phyloP scores from a whole-genome alignment of 2,113 vertebrate species.

The Hyperoodon ampullatus region DNA sequence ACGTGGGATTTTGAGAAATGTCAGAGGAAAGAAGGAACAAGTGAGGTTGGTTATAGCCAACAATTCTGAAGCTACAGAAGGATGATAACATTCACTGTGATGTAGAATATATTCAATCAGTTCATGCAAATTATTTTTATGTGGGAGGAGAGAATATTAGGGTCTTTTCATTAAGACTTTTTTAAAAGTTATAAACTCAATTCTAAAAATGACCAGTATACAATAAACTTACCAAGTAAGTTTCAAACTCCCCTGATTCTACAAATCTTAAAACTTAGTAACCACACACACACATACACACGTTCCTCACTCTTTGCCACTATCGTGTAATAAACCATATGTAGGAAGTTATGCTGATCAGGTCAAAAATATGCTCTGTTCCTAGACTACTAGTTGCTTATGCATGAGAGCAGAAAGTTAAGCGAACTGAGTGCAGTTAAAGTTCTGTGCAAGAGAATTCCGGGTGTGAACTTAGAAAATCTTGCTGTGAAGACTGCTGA shows the following conservation, averaged over 20 bases:
- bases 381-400: neutral
- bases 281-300: neutral
- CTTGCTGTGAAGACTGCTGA: neutral
- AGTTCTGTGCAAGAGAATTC: neutral
- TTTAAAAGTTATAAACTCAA: neutral
- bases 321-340: neutral
- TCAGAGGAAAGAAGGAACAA: neutral
- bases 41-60: neutral
- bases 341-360: neutral
- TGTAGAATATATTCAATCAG: neutral
- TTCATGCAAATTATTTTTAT: slow-evolving; percentile 33
- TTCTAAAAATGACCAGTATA: slow-evolving; percentile 1
- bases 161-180: slow-evolving; percentile 7
- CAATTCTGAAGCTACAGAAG: neutral
- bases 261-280: slow-evolving; percentile 36
- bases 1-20: neutral
- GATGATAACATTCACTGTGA: neutral
- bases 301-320: neutral
- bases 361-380: neutral
- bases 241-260: slow-evolving; percentile 38
- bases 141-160: neutral
- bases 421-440: neutral
- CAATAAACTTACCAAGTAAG: slow-evolving; percentile 31
- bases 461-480: neutral
- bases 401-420: neutral